Evolutionary conservation across 2,888 invertebrate genomes (phyloP).

Genomic region (Marasmarcha lunaedactyla): DNA sequence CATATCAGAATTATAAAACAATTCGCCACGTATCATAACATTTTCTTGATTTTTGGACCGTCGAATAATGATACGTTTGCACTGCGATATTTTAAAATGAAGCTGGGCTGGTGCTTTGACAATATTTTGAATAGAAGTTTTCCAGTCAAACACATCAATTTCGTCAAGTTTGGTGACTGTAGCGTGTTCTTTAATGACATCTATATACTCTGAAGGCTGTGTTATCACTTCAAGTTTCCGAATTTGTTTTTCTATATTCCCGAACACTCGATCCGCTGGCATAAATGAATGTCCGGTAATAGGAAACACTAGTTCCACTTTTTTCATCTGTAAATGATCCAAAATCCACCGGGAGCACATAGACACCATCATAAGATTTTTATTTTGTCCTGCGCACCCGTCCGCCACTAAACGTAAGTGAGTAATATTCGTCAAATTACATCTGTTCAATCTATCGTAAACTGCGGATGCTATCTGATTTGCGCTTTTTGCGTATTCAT

Average conservation of each 20-base stretch:
- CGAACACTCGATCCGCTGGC: slow-evolving; percentile 23
- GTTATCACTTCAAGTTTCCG: slow-evolving; percentile 10
- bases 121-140: not conserved
- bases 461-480: slow-evolving; percentile 25
- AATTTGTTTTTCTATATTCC: slow-evolving; percentile 18
- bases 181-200: slow-evolving; percentile 4
- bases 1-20: slow-evolving; percentile 5
- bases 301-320: slow-evolving; percentile 19
- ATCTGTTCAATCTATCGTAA: slow-evolving; percentile 13
- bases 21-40: slow-evolving; percentile 5
- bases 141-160: slow-evolving; percentile 3
- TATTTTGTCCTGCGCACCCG: slow-evolving; percentile 26
- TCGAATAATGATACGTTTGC: slow-evolving; percentile 6
- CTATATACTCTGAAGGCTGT: slow-evolving; percentile 3
- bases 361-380: slow-evolving; percentile 18
- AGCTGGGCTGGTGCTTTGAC: slow-evolving; percentile 1
- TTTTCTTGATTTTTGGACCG: slow-evolving; percentile 5
- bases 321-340: slow-evolving; percentile 9
- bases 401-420: slow-evolving; percentile 21
- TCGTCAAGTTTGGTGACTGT: slow-evolving; percentile 5
- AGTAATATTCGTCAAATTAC: slow-evolving; percentile 4
- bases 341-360: slow-evolving; percentile 13
- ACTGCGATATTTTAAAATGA: slow-evolving; percentile 4
- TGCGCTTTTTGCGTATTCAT: slow-evolving; percentile 21
- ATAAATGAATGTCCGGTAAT: slow-evolving; percentile 22